Base-by-base conservation (phyloP, 2,797 vertebrate genomes). In the Nothura maculosa region DNA sequence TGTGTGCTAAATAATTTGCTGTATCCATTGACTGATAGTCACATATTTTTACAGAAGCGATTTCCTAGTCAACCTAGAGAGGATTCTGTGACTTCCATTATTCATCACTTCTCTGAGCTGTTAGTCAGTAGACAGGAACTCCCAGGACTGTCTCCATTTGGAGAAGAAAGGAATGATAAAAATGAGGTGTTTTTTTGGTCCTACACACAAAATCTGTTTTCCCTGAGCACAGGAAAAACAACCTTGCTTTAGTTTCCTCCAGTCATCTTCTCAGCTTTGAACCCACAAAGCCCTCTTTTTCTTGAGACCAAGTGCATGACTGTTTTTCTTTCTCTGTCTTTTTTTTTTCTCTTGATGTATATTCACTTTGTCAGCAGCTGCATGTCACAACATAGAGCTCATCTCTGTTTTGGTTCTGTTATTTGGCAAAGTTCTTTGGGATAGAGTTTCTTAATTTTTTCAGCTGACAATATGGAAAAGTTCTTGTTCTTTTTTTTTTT, bases 31-130 rank as follows among this genome's bases (percentile, higher is more conserved):
- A 76, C 25, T 85, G 62, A 58, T 34, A 54, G 61, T 69, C 28
- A 73, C 8, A 2, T 32, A 73, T 58, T 87, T 90, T 74, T 62
- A 80, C 13, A 73, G 73, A 79, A 75, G 60, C 84, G 61, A 81
- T 88, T 94, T 91, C 43, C 62, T 81, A 63, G 82, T 72, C 58
- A 79, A 27, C 19, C 38, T 87, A 79, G 58, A 36, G n/a, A 91
- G 73, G 83, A 27, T 43, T 92, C 38, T 89, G 38, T 72, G 34
- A 50, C 81, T 92, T 92, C 24, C 69, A 94, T 93, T 92, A 92
- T 92, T 96, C 87, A 85, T 91, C 75, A 48, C 25, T 58, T 61
- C 91, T 87, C 61, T 57, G 32, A 92, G 57, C 30, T 74, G 30
- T 62, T 73, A 83, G 45, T 67, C 40, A 55, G 40, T 47, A 85